These are phyloP conservation scores for Agriotes lineatus DNA, from an alignment of 2,888 invertebrate species.

Conservation along the genomic window DNA sequence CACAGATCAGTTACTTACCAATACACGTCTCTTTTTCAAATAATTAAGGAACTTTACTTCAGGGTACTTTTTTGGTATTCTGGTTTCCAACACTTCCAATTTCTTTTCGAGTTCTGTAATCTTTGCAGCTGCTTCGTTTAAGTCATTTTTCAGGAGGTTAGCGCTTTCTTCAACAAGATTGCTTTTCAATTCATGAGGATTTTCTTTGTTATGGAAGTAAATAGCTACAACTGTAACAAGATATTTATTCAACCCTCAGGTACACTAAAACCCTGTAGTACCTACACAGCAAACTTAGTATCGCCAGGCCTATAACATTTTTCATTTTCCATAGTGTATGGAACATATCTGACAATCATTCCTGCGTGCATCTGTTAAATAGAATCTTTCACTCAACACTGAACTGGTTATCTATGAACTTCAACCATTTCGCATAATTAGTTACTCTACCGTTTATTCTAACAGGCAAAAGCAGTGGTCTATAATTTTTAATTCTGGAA, in stretches of 20 bases:
- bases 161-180: slow-evolving; percentile 53
- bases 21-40: slow-evolving; percentile 90
- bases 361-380: background rate
- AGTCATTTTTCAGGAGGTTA: slow-evolving; percentile 60
- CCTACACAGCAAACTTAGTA: slow-evolving; percentile 17
- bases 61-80: slow-evolving; percentile 87
- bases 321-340: slow-evolving; percentile 53
- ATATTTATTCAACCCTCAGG: no score
- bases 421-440: no score
- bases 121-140: slow-evolving; percentile 74
- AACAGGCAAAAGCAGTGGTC: no score
- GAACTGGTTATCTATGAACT: no score
- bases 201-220: no score
- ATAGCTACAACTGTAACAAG: no score
- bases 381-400: no score
- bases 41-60: slow-evolving; percentile 93
- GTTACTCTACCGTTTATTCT: no score
- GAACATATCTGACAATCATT: slow-evolving; percentile 45
- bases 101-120: slow-evolving; percentile 80
- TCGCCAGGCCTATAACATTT: slow-evolving; percentile 47
- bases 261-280: no score
- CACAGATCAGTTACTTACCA: slow-evolving; percentile 75
- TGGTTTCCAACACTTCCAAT: slow-evolving; percentile 77
- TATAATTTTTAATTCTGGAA: no score
- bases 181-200: no score